Conservation (phyloP, 2,113 vertebrate species). For the Mormyrus iriodes region DNA sequence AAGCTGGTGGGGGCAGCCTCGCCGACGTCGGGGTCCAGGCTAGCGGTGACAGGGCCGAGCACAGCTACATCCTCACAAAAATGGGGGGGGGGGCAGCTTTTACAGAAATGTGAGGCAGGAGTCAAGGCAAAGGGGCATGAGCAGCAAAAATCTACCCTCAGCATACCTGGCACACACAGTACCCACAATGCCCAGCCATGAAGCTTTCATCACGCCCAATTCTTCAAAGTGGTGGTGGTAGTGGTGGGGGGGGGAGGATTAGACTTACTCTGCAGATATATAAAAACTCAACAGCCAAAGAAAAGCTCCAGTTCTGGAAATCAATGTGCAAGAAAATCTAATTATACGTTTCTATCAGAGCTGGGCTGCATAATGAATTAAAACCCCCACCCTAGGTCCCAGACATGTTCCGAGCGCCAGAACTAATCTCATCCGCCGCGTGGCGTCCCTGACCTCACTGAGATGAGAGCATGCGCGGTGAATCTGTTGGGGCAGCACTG, state of each 20-base stretch:
- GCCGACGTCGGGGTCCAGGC: too few relatives aligned
- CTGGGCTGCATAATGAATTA: background rate
- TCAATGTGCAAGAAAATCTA: background rate
- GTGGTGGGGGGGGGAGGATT: background rate
- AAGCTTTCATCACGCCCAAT: background rate
- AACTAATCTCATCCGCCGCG: background rate
- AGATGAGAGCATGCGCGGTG: background rate
- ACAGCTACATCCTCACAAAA: background rate
- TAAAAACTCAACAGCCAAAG: constrained; percentile 2
- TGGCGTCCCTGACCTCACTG: background rate
- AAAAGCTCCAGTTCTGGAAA: background rate
- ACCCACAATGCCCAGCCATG: background rate
- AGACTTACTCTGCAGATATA: background rate
- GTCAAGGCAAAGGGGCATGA: background rate
- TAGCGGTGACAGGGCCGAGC: background rate
- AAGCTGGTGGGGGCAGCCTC: too few relatives aligned
- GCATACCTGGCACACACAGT: background rate
- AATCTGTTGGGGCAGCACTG: background rate
- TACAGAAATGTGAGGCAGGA: background rate
- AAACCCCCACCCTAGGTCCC: background rate
- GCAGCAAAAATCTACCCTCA: background rate
- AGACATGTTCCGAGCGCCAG: background rate
- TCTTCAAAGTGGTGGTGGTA: too few relatives aligned
- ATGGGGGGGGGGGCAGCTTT: background rate
- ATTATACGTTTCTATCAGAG: background rate